Base-by-base conservation (phyloP, 2,797 vertebrate genomes). In the Trachops cirrhosus region DNA sequence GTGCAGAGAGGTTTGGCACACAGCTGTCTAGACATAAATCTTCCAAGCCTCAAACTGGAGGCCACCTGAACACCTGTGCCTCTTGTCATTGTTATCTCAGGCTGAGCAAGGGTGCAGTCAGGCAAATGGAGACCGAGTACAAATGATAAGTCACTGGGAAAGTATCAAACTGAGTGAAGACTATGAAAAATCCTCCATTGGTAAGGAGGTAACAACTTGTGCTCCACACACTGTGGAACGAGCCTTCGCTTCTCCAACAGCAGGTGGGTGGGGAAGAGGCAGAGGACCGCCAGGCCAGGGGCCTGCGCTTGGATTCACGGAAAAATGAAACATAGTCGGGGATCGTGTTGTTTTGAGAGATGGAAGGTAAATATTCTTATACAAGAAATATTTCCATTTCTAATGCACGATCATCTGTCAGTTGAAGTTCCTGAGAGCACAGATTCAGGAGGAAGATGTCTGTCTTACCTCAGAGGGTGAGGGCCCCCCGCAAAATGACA, bases 1-100 rank as follows among this genome's bases (percentile, higher is more conserved):
- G 93, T 75, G 91, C 80, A 92, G 50, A 86, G 95, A 94, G 93
- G 82, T 89, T 96, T 85, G 29, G n/a, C 93, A 86, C 46, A 90
- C 71, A 95, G 92, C 67, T 94, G 77, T 95, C 77, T 57, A 78
- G 64, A 93, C 34, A 89, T 96, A 91, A 93, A 93, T 95, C 95
- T 97, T 94, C 71, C 75, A 57, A 77, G 37, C 86, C 83, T 92
- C 86, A 89, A 59, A 41, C 74, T 57, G 71, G 74, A 89, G n/a
- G 86, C 89, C 89, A 80, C 64, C 75, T 22, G 59, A 91, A 80
- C 79, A 91, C 79, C 96, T 78, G 89, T 85, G 71, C 22, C 74
- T 91, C 78, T 80, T 89, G 78, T 80, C 89, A 50, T 71, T 64
- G 29, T 85, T 73, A 37, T 52, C 71, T 59, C 59, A 9, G 37